These are phyloP conservation scores for Cygnus atratus DNA, from an alignment of 2,113 vertebrate species.

Conservation along the genomic window DNA sequence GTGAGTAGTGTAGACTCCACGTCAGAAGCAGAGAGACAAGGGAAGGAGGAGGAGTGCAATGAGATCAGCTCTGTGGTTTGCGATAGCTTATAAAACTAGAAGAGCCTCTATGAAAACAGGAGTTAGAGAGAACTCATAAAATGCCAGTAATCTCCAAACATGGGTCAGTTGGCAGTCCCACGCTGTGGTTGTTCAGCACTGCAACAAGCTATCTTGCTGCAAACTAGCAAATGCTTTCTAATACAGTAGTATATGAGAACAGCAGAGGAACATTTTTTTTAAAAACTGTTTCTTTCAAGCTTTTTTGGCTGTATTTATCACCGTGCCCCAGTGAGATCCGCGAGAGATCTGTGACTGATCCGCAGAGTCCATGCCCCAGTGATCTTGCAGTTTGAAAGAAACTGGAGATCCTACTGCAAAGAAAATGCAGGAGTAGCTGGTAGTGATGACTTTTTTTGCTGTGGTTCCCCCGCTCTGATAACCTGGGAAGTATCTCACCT, in stretches of 20 bases:
- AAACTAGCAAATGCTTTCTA: neutral
- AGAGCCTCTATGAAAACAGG: neutral
- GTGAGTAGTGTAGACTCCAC: constrained; percentile 37
- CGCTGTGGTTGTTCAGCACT: neutral
- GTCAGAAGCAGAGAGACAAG: constrained; percentile 49
- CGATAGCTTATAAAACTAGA: constrained; percentile 40
- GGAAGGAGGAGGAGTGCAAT: constrained; percentile 6
- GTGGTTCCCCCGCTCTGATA: fast-evolving
- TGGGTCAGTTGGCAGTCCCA: neutral
- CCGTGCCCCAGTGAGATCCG: neutral
- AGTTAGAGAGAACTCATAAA: constrained; percentile 17
- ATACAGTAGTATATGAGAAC: neutral
- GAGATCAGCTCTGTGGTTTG: constrained; percentile 48
- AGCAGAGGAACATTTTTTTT: neutral
- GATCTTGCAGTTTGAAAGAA: neutral
- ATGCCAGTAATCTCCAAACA: neutral
- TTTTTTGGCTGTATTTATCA: neutral
- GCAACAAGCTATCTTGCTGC: neutral
- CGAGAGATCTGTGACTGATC: too few species aligned
- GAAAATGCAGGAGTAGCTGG: neutral
- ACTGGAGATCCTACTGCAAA: neutral
- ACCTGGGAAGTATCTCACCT: neutral
- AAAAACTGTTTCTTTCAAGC: neutral
- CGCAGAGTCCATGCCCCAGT: neutral
- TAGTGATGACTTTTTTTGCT: neutral